Evolutionary conservation across 2,797 vertebrate genomes (phyloP).

Genomic region (Pyrrhura leucotis): DNA sequence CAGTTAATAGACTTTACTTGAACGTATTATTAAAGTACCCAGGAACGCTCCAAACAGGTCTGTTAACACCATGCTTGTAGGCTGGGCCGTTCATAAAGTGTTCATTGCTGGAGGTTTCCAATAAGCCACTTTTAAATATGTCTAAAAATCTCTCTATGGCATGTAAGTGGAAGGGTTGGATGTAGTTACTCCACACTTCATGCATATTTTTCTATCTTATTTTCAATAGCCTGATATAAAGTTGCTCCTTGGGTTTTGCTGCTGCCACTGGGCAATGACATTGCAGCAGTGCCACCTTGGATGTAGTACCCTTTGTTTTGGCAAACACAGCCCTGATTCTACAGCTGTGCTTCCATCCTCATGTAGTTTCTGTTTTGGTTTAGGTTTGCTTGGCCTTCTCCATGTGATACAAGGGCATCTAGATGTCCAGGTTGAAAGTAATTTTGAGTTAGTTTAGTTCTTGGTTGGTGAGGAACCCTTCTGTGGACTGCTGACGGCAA

Average conservation of each 20-base stretch:
- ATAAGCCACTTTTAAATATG: neutral
- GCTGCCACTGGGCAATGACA: neutral
- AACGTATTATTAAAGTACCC: conserved; percentile 23
- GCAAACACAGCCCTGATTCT: neutral
- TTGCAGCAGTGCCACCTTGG: neutral
- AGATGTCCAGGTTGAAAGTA: neutral
- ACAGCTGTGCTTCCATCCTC: neutral
- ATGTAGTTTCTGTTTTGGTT: neutral
- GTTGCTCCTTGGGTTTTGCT: neutral
- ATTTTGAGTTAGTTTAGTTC: neutral
- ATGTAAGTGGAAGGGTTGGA: neutral
- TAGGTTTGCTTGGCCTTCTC: neutral
- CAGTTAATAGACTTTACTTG: neutral
- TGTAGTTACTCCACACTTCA: conserved; percentile 11
- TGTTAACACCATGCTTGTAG: conserved; percentile 11
- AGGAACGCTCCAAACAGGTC: neutral
- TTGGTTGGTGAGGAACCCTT: neutral
- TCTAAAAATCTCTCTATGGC: neutral
- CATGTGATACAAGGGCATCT: neutral
- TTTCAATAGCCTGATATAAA: neutral
- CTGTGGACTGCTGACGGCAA: neutral
- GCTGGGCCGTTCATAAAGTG: neutral
- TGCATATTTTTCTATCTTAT: neutral
- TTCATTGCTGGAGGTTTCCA: neutral
- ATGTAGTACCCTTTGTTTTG: neutral